phyloP scores from a whole-genome alignment of 37 sponge, comb jelly and placozoan genomes.

The Eunapius fragilis region DNA sequence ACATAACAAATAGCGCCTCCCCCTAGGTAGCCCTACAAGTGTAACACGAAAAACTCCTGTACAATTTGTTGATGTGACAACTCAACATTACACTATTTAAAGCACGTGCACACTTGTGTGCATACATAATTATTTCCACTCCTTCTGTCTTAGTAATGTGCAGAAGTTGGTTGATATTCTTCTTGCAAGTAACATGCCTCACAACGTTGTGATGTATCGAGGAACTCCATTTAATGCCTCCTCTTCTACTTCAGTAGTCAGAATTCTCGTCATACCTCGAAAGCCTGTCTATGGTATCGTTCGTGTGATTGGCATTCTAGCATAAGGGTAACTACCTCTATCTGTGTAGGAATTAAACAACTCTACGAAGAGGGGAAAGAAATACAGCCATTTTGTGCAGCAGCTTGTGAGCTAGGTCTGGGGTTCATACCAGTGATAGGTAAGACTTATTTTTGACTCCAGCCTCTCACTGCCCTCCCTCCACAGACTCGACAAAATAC shows the following conservation, averaged over 20 bases:
- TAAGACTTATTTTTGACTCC: background rate
- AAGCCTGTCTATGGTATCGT: constrained; percentile 58
- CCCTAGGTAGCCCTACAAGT: too few species aligned
- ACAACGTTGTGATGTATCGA: constrained; percentile 57
- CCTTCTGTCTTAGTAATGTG: constrained; percentile 18
- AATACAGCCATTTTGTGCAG: constrained; percentile 57
- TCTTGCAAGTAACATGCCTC: constrained; percentile 43
- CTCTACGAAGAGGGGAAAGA: constrained; percentile 26
- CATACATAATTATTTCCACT: too few species aligned
- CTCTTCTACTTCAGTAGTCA: background rate
- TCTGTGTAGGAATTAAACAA: constrained; percentile 26
- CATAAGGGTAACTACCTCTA: background rate
- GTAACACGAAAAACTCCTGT: too few species aligned
- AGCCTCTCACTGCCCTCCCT: background rate
- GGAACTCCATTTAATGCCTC: constrained; percentile 40
- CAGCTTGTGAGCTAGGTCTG: constrained; percentile 65
- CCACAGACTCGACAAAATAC: constrained; percentile 25
- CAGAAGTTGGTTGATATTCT: constrained; percentile 36
- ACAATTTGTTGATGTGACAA: too few species aligned
- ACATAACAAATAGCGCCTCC: too few species aligned
- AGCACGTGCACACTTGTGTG: too few species aligned
- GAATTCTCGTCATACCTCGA: constrained; percentile 57
- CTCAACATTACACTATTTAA: too few species aligned
- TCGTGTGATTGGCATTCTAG: background rate
- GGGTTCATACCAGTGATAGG: constrained; percentile 71